phyloP scores from a whole-genome alignment of 1,140 invertebrate species.

The Pogonomyrmex californicus region DNA sequence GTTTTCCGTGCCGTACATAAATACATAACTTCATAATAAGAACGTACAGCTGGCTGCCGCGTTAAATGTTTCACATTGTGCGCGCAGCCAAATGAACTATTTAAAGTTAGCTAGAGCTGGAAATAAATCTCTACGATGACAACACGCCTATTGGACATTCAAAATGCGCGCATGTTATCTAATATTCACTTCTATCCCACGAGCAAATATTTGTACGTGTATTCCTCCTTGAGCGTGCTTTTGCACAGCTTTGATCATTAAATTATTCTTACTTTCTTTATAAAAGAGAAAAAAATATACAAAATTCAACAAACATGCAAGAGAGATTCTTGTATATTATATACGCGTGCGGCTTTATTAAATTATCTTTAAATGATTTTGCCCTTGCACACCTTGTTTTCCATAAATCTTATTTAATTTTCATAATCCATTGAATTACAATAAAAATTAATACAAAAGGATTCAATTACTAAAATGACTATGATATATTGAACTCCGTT shows the following conservation, averaged over 20 bases:
- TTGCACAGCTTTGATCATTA: background rate
- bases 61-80: slow-evolving; percentile 54
- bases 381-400: background rate
- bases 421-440: background rate
- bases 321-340: background rate
- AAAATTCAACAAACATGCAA: background rate
- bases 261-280: background rate
- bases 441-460: background rate
- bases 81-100: slow-evolving; percentile 57
- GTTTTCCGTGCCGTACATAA: slow-evolving; percentile 25
- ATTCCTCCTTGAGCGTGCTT: background rate
- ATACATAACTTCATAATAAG: slow-evolving; percentile 62
- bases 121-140: slow-evolving; percentile 60
- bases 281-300: background rate
- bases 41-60: slow-evolving; percentile 44
- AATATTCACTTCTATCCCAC: slow-evolving; percentile 10
- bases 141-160: slow-evolving; percentile 25
- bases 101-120: slow-evolving; percentile 61
- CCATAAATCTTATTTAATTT: background rate
- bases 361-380: background rate
- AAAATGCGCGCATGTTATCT: background rate
- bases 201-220: background rate
- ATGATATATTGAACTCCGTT: background rate
- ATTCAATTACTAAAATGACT: background rate
- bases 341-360: background rate